Conservation (phyloP, 2,797 vertebrate species). For the Molossus alvarezi region DNA sequence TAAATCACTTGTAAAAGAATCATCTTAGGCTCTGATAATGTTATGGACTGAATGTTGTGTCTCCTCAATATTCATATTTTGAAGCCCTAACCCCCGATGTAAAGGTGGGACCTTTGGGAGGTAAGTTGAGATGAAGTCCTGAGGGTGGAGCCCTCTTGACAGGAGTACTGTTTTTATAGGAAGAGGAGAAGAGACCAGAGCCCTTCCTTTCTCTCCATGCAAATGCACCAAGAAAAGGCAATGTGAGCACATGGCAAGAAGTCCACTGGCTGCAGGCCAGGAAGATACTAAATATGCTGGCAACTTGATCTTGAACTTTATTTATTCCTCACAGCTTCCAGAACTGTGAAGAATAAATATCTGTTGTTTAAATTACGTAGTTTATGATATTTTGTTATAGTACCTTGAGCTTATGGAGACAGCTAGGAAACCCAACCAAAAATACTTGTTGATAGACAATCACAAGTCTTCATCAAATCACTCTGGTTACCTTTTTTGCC, state of each 20-base stretch:
- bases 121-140: background rate
- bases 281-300: background rate
- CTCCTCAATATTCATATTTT: slow-evolving; percentile 9
- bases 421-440: background rate
- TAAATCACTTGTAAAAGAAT: slow-evolving; percentile 9
- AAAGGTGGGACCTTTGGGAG: background rate
- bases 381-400: background rate
- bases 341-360: background rate
- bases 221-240: background rate
- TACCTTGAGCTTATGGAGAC: background rate
- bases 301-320: background rate
- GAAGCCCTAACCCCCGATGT: background rate
- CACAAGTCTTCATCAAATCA: slow-evolving; percentile 17
- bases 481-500: background rate
- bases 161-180: background rate
- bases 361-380: background rate
- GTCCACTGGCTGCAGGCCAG: background rate
- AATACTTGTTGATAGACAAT: background rate
- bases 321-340: background rate
- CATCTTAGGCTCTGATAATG: background rate
- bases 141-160: background rate
- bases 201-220: background rate
- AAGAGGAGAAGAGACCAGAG: background rate
- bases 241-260: background rate
- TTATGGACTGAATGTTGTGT: background rate